A percentile compares a stretch with the other conserved stretches of the same genome.
Conservation (phyloP, 64 coral and sea anemone genomes). For the Orbicella faveolata region DNA sequence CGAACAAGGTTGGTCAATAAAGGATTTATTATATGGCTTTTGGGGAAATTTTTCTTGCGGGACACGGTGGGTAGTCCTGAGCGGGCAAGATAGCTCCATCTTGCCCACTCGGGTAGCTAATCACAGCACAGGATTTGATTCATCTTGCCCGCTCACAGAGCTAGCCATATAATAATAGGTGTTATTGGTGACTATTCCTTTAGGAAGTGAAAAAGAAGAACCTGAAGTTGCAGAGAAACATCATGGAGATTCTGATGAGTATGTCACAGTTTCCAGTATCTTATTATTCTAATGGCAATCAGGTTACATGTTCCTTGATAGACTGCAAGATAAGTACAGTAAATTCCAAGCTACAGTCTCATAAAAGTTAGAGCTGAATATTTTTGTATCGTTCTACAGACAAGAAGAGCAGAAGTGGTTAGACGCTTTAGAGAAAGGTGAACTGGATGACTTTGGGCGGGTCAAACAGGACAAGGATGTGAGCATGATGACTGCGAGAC, state of each 20-base stretch:
- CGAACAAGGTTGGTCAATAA: no score
- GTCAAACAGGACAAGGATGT: constrained; percentile 93
- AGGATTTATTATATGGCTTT: no score
- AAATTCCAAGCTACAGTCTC: not conserved
- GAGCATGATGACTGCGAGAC: constrained; percentile 97
- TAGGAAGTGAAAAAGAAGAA: constrained; percentile 38
- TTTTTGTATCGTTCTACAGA: constrained; percentile 33
- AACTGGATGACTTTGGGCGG: constrained; percentile 93
- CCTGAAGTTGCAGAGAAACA: constrained; percentile 30
- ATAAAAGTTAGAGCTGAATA: not conserved
- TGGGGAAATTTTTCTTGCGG: no score
- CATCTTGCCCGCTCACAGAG: no score
- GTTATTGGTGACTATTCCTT: not conserved
- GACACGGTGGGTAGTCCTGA: no score
- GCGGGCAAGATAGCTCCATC: no score
- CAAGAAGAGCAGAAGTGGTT: constrained; percentile 97
- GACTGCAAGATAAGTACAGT: no score
- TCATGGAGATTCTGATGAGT: constrained; percentile 35
- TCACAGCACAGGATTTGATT: no score
- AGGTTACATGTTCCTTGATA: no score
- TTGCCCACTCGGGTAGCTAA: no score
- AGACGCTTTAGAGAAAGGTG: constrained; percentile 92
- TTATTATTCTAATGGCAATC: no score
- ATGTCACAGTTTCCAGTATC: not conserved
- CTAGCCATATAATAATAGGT: not conserved